Base-by-base conservation (phyloP, 2,888 invertebrate genomes). In the Ypsolopha sequella region DNA sequence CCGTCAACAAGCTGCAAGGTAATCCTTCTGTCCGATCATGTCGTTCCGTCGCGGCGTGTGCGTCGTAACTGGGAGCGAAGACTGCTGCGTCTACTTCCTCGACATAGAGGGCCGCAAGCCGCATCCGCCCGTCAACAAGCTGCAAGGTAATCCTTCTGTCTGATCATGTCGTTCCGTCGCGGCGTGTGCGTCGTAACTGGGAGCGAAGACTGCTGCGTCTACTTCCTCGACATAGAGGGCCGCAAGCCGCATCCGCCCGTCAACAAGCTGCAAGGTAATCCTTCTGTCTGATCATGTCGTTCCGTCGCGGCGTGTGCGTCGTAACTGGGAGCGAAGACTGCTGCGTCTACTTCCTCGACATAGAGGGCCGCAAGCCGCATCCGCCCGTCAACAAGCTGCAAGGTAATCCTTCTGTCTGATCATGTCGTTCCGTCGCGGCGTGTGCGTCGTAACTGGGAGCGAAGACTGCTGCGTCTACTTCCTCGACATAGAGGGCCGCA, bases 241-340 rank as follows among this genome's bases (percentile, higher is more conserved):
- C 87, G 76, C 50, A 80, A 79, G 0, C 80, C 78, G 10, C 87
- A 88, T 43, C 88, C 89, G 2, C 87, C 89, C 35, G 82, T 90
- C 36, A 90, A 90, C 58, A 89, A 89, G 53, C 64, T 90, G 36
- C 90, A 90, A 75, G 90, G 87, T 85, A 51, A n/a, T n/a, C 93
- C 6, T 96, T 96, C 85, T 96, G 95, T 66, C 95, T 95, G 6
- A 90, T 92, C 58, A 94, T 94, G 92, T 94, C 93, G 58, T 93
- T 93, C 79, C 85, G 93, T 50, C 91, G 93, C 77, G 94, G 94
- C 56, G 92, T 93, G 53, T 94, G 93, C 85, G 91, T 94, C 57
- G 94, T 94, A 48, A 90, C 91, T 53, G 94, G 93, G 55, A 91
- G 92, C 73, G 94, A 94, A 80, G 94, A 95, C 81, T 90, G 91